A percentile compares a stretch with the other conserved stretches of the same genome.
Evolutionary conservation across 2,113 vertebrate species (phyloP).

Genomic region (Solea solea): DNA sequence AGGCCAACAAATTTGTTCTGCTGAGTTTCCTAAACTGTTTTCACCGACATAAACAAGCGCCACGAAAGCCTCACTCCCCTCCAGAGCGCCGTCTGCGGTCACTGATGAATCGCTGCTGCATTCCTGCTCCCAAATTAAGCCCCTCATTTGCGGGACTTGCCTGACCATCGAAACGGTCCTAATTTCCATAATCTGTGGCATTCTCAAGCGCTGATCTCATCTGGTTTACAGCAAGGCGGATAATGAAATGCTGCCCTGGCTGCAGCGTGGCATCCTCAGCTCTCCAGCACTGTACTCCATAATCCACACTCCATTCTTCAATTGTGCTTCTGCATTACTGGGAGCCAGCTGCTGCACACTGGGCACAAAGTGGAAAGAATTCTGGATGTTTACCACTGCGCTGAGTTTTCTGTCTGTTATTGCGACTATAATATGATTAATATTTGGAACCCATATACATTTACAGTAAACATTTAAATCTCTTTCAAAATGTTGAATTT

Average conservation of each 20-base stretch:
- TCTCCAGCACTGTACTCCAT: constrained; percentile 20
- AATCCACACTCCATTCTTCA: constrained; percentile 54
- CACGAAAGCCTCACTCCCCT: constrained; percentile 34
- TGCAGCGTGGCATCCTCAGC: constrained; percentile 55
- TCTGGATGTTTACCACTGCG: constrained; percentile 40
- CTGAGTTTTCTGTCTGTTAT: constrained; percentile 38
- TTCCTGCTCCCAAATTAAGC: constrained; percentile 69
- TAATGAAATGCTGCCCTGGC: constrained; percentile 58
- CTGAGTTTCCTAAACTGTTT: constrained; percentile 57
- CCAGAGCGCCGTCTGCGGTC: constrained; percentile 58
- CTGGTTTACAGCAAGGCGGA: constrained; percentile 49
- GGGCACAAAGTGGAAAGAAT: constrained; percentile 52
- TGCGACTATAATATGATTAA: constrained; percentile 3
- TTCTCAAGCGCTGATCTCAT: constrained; percentile 71
- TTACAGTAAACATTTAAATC: no score
- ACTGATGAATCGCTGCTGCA: constrained; percentile 37
- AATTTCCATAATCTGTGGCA: constrained; percentile 72
- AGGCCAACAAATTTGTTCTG: constrained; percentile 60
- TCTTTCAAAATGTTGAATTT: no score
- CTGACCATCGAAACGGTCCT: constrained; percentile 58
- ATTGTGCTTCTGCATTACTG: constrained; percentile 44
- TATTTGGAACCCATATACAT: no score
- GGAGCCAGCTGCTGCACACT: constrained; percentile 50
- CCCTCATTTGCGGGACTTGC: constrained; percentile 67
- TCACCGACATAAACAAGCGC: constrained; percentile 43